Percentiles rank a stretch among this genome's conserved stretches.
Evolutionary conservation across 2,888 invertebrate genomes (phyloP).

Genomic region (Merodon equestris): DNA sequence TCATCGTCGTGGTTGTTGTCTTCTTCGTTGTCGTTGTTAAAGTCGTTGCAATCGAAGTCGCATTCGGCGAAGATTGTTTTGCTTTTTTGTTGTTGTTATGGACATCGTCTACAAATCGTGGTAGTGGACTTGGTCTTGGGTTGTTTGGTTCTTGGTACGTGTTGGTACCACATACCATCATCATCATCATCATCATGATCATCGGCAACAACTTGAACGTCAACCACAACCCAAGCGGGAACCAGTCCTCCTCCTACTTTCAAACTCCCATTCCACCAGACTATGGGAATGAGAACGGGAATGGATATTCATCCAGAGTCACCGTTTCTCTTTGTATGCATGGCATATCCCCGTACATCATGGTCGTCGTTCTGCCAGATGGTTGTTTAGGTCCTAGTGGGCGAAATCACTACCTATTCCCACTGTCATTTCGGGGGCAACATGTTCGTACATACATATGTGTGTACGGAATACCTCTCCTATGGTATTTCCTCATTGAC

Average conservation of each 20-base stretch:
- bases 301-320: slow-evolving; percentile 53
- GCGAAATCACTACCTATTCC: slow-evolving; percentile 21
- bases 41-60: too few relatives aligned
- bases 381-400: slow-evolving; percentile 37
- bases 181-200: background rate
- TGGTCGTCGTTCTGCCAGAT: slow-evolving; percentile 21
- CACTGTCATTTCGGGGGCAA: slow-evolving; percentile 53
- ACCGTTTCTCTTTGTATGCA: slow-evolving; percentile 42
- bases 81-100: too few relatives aligned
- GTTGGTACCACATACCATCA: slow-evolving; percentile 52
- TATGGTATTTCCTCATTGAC: slow-evolving; percentile 64
- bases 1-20: too few relatives aligned
- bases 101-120: slow-evolving; percentile 38
- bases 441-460: slow-evolving; percentile 19
- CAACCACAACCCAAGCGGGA: slow-evolving; percentile 54
- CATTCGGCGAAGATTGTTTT: too few relatives aligned
- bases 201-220: too few relatives aligned
- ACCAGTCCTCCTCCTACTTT: slow-evolving; percentile 64
- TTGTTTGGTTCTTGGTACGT: slow-evolving; percentile 65
- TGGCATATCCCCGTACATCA: slow-evolving; percentile 24
- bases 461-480: slow-evolving; percentile 38
- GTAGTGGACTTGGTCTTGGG: slow-evolving; percentile 6
- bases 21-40: too few relatives aligned
- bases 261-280: slow-evolving; percentile 1
- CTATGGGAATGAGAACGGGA: slow-evolving; percentile 50